Evolutionary conservation across 1,140 invertebrate genomes (phyloP), one percentile per base, ranked within the genome.

Genomic region (Hydropsyche tenuis): DNA sequence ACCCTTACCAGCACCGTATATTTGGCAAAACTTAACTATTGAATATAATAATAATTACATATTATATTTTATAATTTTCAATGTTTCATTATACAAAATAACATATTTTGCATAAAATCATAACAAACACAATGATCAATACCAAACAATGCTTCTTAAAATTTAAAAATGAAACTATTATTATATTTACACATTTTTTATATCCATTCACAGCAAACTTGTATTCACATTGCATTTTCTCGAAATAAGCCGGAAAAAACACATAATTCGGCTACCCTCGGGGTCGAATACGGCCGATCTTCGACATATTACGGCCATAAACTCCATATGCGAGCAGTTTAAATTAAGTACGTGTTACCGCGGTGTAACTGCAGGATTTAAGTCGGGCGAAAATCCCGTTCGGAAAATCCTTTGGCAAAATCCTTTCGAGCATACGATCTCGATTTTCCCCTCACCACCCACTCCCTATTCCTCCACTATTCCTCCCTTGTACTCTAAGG

Each of bases 281-380:
- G 20, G 30, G 3, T 37, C 12, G 45, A 22, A 23, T 20, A 45
- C 3, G 30, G 9, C 22, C 66, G 66, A 76, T 73, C 73, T 73
- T 73, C 62, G 64, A 37, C 72, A 73, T 74, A 72, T 77, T 66
- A 69, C 27, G 69, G 68, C 72, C 72, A 77, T 77, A 77, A 77
- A 74, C 46, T 73, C 69, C 68, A 77, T 72, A 74, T 77, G 75
- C 56, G 75, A 68, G 72, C 72, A 77, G 75, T 77, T 77, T 77
- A 77, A 77, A 77, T 77, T 77, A 77, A 77, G 75, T 77, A 77
- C 75, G 75, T 77, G 75, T 77, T 77, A 74, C 73, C 51, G 72
- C 63, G 62, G 51, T 77, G 75, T 77, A 74, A 77, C 75, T 65
- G 75, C 72, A 74, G 75, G 30, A 73, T 74, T 77, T 77, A 76